phyloP scores from a whole-genome alignment of 2,113 vertebrate species.

The Morphnarchus princeps region DNA sequence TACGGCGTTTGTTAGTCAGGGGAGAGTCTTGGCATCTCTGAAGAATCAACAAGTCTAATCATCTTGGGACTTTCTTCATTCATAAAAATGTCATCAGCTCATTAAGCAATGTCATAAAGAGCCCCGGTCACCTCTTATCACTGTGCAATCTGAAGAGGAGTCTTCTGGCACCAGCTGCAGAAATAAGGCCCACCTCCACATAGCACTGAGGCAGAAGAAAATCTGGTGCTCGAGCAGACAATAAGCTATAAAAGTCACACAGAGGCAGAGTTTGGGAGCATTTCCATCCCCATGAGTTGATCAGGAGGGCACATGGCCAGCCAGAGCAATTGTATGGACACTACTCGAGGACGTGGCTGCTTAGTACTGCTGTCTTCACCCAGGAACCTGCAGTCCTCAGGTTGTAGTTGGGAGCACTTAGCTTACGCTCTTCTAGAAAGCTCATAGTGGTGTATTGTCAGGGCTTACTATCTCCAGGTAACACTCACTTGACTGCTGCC shows the following conservation, averaged over 20 bases:
- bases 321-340: not conserved
- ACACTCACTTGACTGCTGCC: not conserved
- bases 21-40: not conserved
- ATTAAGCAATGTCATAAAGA: slow-evolving; percentile 66
- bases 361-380: not conserved
- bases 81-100: slow-evolving; percentile 72
- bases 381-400: not conserved
- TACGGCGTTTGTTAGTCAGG: not conserved
- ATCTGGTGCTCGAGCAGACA: not conserved
- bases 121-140: slow-evolving; percentile 37
- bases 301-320: not conserved
- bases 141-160: slow-evolving; percentile 38
- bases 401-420: not conserved
- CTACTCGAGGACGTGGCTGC: not conserved
- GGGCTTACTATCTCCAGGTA: not conserved
- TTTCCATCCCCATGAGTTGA: fast-evolving
- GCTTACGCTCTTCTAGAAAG: not conserved
- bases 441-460: not conserved
- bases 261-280: not conserved
- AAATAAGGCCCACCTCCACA: slow-evolving; percentile 6
- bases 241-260: not conserved
- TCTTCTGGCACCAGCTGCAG: slow-evolving; percentile 50
- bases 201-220: not conserved
- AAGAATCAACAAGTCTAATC: not conserved
- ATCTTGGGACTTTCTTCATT: slow-evolving; percentile 32